These are phyloP conservation scores for Eulithis testata DNA, from an alignment of 2,888 invertebrate species.

Conservation along the genomic window DNA sequence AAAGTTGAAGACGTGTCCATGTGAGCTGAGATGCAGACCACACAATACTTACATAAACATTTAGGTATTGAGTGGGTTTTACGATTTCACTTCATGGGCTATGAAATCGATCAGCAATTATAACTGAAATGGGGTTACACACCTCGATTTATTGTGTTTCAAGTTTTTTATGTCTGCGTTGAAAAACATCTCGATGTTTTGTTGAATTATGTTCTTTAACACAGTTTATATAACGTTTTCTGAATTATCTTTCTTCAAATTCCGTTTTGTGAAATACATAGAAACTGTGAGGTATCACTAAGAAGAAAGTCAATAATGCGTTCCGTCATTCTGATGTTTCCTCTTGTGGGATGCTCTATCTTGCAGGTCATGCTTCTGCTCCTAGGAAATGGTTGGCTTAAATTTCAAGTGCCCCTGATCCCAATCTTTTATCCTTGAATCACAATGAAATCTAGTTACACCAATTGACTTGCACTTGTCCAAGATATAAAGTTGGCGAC, in stretches of 20 bases:
- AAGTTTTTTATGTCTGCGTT: constrained; percentile 1
- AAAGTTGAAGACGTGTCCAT: constrained; percentile 26
- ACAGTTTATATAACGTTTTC: too few species aligned
- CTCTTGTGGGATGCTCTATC: too few species aligned
- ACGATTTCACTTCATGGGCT: constrained; percentile 50
- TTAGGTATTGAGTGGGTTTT: constrained; percentile 39
- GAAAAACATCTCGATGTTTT: constrained; percentile 1
- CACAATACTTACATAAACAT: constrained; percentile 33
- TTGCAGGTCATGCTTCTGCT: not conserved
- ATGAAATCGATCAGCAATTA: constrained; percentile 68
- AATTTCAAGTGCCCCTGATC: constrained; percentile 19
- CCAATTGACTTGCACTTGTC: constrained; percentile 46
- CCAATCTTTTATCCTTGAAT: constrained; percentile 37
- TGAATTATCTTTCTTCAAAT: too few species aligned
- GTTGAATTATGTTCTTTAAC: too few species aligned
- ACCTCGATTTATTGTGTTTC: constrained; percentile 8
- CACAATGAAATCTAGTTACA: constrained; percentile 40
- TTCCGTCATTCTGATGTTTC: not conserved
- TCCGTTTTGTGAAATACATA: too few species aligned
- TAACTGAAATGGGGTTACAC: constrained; percentile 58
- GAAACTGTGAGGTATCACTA: too few species aligned
- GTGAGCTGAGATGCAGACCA: constrained; percentile 30
- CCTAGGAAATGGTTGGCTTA: constrained; percentile 4
- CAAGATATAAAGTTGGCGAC: constrained; percentile 39
- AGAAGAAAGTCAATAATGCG: too few species aligned